These are phyloP conservation scores for Idaea biselata DNA, from an alignment of 2,888 invertebrate genomes.

Conservation along the genomic window DNA sequence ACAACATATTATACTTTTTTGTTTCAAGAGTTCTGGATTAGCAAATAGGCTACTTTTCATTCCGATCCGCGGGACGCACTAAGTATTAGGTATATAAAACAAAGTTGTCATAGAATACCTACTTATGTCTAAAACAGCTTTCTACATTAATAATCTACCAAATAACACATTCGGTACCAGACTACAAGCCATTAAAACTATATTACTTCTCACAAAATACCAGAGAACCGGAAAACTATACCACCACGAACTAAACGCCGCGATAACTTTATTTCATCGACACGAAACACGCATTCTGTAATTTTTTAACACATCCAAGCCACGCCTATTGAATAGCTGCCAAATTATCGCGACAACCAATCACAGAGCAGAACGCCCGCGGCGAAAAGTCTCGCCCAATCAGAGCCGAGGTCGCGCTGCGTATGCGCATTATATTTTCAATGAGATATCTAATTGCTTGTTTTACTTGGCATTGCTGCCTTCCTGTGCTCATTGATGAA, in stretches of 20 bases:
- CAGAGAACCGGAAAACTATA: neutral
- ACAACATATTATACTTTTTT: no score
- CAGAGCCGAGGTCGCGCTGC: constrained; percentile 38
- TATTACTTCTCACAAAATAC: neutral
- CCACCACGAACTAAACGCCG: neutral
- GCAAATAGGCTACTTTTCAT: no score
- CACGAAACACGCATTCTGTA: neutral
- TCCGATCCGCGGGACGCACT: no score
- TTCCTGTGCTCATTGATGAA: constrained; percentile 41
- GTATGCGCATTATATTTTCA: constrained; percentile 64
- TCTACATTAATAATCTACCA: neutral
- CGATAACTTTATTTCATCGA: neutral
- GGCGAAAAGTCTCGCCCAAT: constrained; percentile 54
- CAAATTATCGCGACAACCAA: constrained; percentile 60
- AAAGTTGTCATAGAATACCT: neutral
- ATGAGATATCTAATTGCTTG: constrained; percentile 61
- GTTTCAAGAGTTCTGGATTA: no score
- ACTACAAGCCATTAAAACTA: neutral
- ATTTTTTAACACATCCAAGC: constrained; percentile 28
- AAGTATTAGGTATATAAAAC: no score
- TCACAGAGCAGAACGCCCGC: constrained; percentile 34
- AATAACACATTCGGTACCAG: neutral
- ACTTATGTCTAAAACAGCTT: neutral
- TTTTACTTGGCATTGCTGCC: constrained; percentile 56
- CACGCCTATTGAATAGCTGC: constrained; percentile 70